Evolutionary conservation across 1,140 invertebrate genomes (phyloP).

Genomic region (Belonocnema kinseyi): DNA sequence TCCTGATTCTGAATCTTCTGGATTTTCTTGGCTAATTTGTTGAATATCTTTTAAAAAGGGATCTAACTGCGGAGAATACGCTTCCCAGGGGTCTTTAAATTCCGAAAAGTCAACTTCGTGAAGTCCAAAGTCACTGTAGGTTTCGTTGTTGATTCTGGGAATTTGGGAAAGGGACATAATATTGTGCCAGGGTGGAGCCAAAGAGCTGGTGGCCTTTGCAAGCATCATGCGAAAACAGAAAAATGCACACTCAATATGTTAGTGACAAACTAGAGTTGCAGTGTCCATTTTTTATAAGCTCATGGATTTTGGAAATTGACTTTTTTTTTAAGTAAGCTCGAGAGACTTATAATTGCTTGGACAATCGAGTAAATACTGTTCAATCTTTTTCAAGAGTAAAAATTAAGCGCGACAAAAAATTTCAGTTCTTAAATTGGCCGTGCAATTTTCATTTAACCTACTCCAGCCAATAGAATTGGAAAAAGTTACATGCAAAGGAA

Average conservation of each 20-base stretch:
- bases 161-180: constrained; percentile 47
- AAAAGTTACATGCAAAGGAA: constrained; percentile 9
- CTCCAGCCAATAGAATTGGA: constrained; percentile 33
- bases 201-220: constrained; percentile 71
- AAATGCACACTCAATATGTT: constrained; percentile 68
- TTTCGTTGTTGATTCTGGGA: constrained; percentile 23
- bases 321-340: no score
- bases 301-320: background rate
- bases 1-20: constrained; percentile 13
- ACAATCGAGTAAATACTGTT: background rate
- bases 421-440: constrained; percentile 8
- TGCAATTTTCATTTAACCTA: constrained; percentile 45
- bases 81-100: constrained; percentile 79
- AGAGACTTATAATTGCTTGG: no score
- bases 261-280: constrained; percentile 60
- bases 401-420: no score
- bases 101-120: constrained; percentile 68
- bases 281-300: constrained; percentile 59
- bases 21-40: background rate
- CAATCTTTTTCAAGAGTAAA: background rate
- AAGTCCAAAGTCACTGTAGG: constrained; percentile 27
- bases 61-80: constrained; percentile 63
- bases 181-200: constrained; percentile 72
- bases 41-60: constrained; percentile 30
- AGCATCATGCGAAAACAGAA: constrained; percentile 72